Percentiles rank a stretch among this genome's conserved stretches.
Evolutionary conservation across 2,113 vertebrate species (phyloP).

Genomic region (Tachycineta bicolor): DNA sequence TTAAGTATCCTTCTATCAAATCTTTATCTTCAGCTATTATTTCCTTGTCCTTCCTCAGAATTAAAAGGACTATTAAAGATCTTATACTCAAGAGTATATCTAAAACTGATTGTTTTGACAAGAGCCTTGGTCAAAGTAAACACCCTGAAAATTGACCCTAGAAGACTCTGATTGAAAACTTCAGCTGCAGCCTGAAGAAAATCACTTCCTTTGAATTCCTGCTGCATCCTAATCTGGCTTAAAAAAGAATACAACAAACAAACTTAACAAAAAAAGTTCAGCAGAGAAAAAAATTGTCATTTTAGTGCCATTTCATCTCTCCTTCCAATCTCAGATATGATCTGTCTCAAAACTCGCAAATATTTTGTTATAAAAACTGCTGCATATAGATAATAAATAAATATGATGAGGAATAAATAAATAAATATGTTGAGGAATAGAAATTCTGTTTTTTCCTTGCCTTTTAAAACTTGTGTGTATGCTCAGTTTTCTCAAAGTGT

Average conservation of each 20-base stretch:
- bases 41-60: background rate
- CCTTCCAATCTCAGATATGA: background rate
- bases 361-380: background rate
- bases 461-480: background rate
- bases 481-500: background rate
- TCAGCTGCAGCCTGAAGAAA: background rate
- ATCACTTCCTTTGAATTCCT: background rate
- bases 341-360: background rate
- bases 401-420: background rate
- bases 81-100: background rate
- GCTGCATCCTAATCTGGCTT: background rate
- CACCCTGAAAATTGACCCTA: background rate
- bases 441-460: background rate
- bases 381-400: background rate
- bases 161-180: background rate
- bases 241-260: background rate
- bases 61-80: background rate
- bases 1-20: background rate
- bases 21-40: background rate
- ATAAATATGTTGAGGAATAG: background rate
- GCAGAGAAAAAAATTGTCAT: background rate
- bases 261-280: background rate
- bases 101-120: background rate
- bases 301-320: background rate
- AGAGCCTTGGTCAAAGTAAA: background rate